Conservation (phyloP, 2,113 vertebrate species). For the Callospermophilus lateralis region DNA sequence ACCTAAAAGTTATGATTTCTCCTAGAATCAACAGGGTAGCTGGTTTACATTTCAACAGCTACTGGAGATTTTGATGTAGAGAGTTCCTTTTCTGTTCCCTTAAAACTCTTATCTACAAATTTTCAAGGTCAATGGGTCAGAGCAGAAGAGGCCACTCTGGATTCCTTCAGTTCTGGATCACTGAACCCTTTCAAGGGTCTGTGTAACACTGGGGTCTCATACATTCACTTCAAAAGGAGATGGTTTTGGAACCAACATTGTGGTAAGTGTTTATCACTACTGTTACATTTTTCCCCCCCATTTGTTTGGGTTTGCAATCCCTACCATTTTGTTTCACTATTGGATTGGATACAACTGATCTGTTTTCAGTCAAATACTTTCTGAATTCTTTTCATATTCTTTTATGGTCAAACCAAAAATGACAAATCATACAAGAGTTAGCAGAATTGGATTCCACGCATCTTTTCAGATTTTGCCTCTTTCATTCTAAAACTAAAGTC, state of each 20-base stretch:
- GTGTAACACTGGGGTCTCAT: not conserved
- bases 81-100: not conserved
- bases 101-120: not conserved
- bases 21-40: not conserved
- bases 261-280: not conserved
- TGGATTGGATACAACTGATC: not conserved
- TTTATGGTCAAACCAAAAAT: not conserved
- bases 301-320: not conserved
- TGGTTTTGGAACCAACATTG: not conserved
- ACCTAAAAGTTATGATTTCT: not conserved
- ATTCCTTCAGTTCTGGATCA: not conserved
- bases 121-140: not conserved
- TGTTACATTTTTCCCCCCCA: not conserved
- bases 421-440: not conserved
- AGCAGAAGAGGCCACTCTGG: not conserved
- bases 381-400: not conserved
- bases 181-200: not conserved
- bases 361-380: not conserved
- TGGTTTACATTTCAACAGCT: not conserved
- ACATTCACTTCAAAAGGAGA: not conserved
- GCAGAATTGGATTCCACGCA: not conserved
- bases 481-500: not conserved
- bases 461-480: not conserved
- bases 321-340: accelerated
- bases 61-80: not conserved